A percentile compares a stretch with the other conserved stretches of the same genome.
These are phyloP conservation scores for Melieria crassipennis DNA, from an alignment of 2,888 invertebrate genomes.

Conservation along the genomic window DNA sequence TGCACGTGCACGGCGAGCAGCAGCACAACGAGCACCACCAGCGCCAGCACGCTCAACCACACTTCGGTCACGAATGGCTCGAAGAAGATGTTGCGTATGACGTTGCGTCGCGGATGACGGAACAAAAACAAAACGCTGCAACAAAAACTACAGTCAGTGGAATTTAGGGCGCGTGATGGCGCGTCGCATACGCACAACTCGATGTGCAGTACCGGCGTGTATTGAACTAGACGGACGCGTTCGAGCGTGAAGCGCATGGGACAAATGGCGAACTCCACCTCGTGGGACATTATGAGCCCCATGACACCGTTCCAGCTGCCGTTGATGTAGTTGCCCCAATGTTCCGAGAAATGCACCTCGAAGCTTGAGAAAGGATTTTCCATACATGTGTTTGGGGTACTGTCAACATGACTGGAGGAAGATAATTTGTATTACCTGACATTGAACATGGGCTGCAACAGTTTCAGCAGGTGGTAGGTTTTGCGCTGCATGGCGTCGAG, in stretches of 20 bases:
- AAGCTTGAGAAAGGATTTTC: conserved; percentile 44
- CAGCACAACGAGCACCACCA: conserved; percentile 47
- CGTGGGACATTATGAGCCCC: conserved; percentile 47
- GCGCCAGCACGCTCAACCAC: conserved; percentile 55
- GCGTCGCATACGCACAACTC: conserved; percentile 51
- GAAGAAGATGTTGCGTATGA: conserved; percentile 60
- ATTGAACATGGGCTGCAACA: conserved; percentile 51
- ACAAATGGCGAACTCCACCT: conserved; percentile 50
- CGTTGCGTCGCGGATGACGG: conserved; percentile 58
- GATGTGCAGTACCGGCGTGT: conserved; percentile 50
- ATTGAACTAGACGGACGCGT: conserved; percentile 47
- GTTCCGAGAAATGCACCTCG: conserved; percentile 43
- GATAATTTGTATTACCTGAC: conserved; percentile 46
- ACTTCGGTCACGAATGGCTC: conserved; percentile 55
- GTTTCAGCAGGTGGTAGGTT: conserved; percentile 52
- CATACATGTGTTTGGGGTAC: neutral
- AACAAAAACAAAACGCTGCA: conserved; percentile 57
- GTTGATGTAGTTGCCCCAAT: conserved; percentile 52
- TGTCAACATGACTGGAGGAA: too few species aligned
- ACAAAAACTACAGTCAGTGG: neutral
- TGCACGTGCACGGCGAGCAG: conserved; percentile 52
- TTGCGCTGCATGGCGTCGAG: conserved; percentile 60
- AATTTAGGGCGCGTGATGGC: neutral
- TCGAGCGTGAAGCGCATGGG: conserved; percentile 53
- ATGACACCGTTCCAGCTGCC: conserved; percentile 57